phyloP scores from a whole-genome alignment of 2,888 invertebrate genomes.

The Drosophila setosimentum region DNA sequence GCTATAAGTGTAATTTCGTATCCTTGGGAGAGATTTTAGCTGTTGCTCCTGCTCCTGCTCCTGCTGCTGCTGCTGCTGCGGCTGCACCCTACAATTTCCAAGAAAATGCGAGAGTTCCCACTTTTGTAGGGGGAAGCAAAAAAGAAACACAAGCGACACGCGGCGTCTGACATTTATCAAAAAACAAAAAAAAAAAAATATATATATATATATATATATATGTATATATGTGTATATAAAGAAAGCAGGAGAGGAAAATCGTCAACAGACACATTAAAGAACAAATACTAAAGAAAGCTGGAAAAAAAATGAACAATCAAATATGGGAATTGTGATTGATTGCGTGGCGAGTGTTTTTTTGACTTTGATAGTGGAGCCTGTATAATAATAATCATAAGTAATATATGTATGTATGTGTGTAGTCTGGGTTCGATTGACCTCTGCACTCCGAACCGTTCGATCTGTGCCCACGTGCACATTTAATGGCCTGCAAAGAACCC shows the following conservation, averaged over 20 bases:
- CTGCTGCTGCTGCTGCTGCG: conserved; percentile 5
- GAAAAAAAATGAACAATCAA: conserved; percentile 31
- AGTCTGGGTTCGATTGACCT: conserved; percentile 24
- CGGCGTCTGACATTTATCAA: conserved; percentile 79
- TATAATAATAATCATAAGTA: conserved; percentile 16
- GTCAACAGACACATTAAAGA: conserved; percentile 3
- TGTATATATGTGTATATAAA: background rate
- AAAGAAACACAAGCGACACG: conserved; percentile 63
- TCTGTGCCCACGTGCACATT: conserved; percentile 44
- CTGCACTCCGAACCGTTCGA: conserved; percentile 17
- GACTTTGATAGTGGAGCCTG: background rate
- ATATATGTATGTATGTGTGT: background rate
- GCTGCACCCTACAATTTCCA: conserved; percentile 51
- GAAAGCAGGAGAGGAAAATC: conserved; percentile 1
- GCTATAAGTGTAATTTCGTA: conserved; percentile 62
- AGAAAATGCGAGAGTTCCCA: conserved; percentile 72
- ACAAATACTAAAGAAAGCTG: conserved; percentile 29
- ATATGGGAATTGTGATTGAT: conserved; percentile 73
- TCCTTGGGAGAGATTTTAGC: conserved; percentile 72
- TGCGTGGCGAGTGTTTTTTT: conserved; percentile 58
- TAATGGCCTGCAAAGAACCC: conserved; percentile 55
- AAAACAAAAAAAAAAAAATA: conserved; percentile 37
- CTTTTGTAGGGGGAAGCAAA: conserved; percentile 29
- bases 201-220: background rate
- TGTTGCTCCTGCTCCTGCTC: conserved; percentile 2